Evolutionary conservation across 1,140 invertebrate genomes (phyloP).

Genomic region (Halictus rubicundus): DNA sequence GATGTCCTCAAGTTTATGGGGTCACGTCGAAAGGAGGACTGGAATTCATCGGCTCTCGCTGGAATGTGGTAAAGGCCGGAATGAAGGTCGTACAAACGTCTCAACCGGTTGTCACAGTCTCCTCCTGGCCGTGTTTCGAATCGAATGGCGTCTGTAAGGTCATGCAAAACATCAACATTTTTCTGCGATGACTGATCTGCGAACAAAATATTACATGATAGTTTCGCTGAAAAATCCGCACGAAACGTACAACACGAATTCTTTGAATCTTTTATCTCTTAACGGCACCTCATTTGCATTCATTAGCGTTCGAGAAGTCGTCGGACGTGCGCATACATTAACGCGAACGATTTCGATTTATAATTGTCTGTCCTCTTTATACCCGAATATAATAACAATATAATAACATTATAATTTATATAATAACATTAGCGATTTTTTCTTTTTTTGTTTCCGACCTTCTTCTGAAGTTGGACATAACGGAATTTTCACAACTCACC

Average conservation of each 20-base stretch:
- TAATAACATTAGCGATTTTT: no score
- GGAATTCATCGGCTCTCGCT: slow-evolving; percentile 56
- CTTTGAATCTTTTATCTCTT: not conserved
- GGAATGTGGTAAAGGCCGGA: slow-evolving; percentile 74
- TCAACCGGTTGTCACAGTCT: slow-evolving; percentile 41
- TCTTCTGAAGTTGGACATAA: not conserved
- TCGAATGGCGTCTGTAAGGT: slow-evolving; percentile 53
- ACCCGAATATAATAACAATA: no score
- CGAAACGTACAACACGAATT: not conserved
- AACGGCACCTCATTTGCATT: not conserved
- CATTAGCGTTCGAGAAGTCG: not conserved
- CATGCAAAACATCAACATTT: slow-evolving; percentile 36
- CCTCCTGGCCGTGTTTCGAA: slow-evolving; percentile 55
- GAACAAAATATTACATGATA: not conserved
- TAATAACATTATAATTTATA: no score
- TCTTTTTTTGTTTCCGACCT: not conserved
- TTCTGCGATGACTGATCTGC: not conserved
- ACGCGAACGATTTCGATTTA: not conserved
- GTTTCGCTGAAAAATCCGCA: not conserved
- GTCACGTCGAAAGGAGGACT: slow-evolving; percentile 69
- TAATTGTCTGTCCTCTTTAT: no score
- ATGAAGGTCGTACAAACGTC: slow-evolving; percentile 67
- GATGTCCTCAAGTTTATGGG: slow-evolving; percentile 51
- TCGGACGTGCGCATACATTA: not conserved
- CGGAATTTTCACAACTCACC: not conserved